These are phyloP conservation scores for Propithecus perrieri DNA, from an alignment of 2,797 vertebrate genomes.

Conservation along the genomic window DNA sequence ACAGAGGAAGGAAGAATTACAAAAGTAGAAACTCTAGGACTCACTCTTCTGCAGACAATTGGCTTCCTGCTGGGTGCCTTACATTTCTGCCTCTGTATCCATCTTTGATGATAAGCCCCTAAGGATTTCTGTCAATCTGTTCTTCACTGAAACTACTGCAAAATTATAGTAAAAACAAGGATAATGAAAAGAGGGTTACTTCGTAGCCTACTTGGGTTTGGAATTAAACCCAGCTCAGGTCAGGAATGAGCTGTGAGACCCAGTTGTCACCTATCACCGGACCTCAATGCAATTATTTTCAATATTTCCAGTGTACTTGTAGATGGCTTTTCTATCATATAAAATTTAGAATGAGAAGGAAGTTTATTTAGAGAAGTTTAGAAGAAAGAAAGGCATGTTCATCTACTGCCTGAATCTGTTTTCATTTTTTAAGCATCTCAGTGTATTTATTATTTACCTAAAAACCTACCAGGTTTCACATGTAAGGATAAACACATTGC, in stretches of 20 bases:
- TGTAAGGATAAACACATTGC: not conserved
- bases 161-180: not conserved
- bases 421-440: conserved; percentile 34
- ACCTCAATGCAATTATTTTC: conserved; percentile 7
- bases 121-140: not conserved
- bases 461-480: not conserved
- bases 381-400: conserved; percentile 45
- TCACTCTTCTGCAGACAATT: conserved; percentile 30
- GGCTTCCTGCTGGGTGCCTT: conserved; percentile 13
- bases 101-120: conserved; percentile 26
- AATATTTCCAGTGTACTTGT: conserved; percentile 14
- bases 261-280: not conserved
- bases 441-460: conserved; percentile 51
- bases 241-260: not conserved
- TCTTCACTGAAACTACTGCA: not conserved
- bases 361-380: conserved; percentile 44
- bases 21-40: not conserved
- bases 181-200: not conserved
- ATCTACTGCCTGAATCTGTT: conserved; percentile 29
- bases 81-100: conserved; percentile 10
- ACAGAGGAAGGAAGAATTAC: conserved; percentile 30
- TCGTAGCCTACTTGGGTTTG: not conserved
- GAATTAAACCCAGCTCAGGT: conserved; percentile 9
- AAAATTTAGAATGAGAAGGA: conserved; percentile 50
- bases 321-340: conserved; percentile 26